Percentiles rank a stretch among this genome's conserved stretches.
phyloP scores from a whole-genome alignment of 2,888 invertebrate species.

The Cephus runcator region DNA sequence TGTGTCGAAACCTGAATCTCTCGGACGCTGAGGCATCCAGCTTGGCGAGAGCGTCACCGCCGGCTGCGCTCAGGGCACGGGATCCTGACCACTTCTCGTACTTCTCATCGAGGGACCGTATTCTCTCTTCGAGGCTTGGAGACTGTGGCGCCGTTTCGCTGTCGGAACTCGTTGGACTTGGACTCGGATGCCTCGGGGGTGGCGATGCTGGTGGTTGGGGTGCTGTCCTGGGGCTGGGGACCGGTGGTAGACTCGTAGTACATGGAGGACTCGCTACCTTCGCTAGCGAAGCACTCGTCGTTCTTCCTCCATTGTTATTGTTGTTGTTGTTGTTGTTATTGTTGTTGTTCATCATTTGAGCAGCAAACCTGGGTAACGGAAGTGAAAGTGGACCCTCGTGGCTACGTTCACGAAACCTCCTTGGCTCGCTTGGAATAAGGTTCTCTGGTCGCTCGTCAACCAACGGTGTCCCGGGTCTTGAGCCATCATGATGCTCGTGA shows the following conservation, averaged over 20 bases:
- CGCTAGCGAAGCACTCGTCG: conserved; percentile 32
- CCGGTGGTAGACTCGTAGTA: conserved; percentile 59
- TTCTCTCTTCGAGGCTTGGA: conserved; percentile 86
- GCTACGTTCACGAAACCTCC: conserved; percentile 74
- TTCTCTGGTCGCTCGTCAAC: conserved; percentile 85
- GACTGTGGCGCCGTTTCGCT: conserved; percentile 75
- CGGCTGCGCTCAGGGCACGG: conserved; percentile 71
- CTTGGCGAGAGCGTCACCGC: conserved; percentile 68
- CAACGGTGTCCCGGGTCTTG: conserved; percentile 86
- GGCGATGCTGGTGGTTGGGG: conserved; percentile 74
- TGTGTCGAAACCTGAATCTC: conserved; percentile 75
- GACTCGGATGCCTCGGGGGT: conserved; percentile 76
- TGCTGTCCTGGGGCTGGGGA: conserved; percentile 70
- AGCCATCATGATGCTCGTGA: conserved; percentile 72
- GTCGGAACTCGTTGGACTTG: conserved; percentile 81
- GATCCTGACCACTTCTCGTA: conserved; percentile 90
- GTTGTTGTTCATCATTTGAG: conserved; percentile 69
- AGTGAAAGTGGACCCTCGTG: conserved; percentile 80
- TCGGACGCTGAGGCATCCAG: conserved; percentile 68
- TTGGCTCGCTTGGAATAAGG: conserved; percentile 78
- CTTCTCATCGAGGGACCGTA: conserved; percentile 91
- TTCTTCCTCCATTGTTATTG: conserved; percentile 28
- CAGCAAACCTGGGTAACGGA: conserved; percentile 90
- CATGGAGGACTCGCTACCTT: conserved; percentile 64
- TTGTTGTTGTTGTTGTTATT: conserved; percentile 51